These are phyloP conservation scores for Melanocharis versteri DNA, from an alignment of 2,113 vertebrate genomes.

Conservation along the genomic window DNA sequence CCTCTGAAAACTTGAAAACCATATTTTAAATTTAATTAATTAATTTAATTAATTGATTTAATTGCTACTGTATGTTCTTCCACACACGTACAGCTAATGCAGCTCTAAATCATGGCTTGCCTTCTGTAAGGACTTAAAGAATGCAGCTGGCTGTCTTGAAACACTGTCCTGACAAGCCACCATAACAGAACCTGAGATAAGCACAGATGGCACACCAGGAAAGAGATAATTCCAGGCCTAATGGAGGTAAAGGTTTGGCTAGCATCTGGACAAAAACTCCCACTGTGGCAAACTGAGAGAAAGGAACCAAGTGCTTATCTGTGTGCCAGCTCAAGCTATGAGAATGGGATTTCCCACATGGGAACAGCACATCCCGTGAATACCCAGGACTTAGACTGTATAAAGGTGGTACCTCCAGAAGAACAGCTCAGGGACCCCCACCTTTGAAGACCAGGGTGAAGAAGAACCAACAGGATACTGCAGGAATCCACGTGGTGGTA, in stretches of 20 bases:
- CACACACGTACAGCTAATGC: background rate
- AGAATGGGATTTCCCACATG: background rate
- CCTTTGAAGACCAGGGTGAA: background rate
- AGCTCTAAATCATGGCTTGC: background rate
- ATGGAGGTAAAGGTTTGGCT: background rate
- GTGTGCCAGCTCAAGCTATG: background rate
- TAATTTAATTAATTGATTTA: background rate
- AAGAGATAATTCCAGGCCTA: background rate
- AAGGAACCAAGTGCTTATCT: background rate
- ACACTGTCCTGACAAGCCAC: background rate
- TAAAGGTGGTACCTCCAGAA: background rate
- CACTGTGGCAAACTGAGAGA: background rate
- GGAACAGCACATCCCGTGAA: background rate
- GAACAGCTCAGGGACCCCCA: background rate
- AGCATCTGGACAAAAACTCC: background rate
- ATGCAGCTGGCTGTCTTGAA: background rate
- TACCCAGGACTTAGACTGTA: too few species aligned
- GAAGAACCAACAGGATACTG: background rate
- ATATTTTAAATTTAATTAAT: background rate
- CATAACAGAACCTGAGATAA: background rate
- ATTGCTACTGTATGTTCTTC: background rate
- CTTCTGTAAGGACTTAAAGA: background rate
- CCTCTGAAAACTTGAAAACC: background rate
- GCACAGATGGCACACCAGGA: background rate
- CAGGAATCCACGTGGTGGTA: rapidly evolving